These are phyloP conservation scores for Xanthia icteritia DNA, from an alignment of 2,888 invertebrate species.

Conservation along the genomic window DNA sequence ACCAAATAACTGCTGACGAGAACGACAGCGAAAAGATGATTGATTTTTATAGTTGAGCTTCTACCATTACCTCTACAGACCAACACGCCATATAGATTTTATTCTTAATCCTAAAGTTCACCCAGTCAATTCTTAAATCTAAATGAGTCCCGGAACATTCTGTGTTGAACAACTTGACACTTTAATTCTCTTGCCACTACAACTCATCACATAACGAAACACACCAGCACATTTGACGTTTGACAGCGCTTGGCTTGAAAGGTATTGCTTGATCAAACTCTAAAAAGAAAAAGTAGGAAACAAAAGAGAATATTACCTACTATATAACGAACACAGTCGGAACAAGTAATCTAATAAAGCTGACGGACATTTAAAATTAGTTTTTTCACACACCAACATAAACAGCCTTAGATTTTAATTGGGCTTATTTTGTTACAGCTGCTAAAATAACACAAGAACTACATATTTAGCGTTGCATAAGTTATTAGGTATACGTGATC, in stretches of 20 bases:
- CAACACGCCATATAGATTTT: background rate
- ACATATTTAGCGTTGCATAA: conserved; percentile 7
- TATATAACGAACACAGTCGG: background rate
- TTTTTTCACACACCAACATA: conserved; percentile 7
- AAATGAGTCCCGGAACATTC: background rate
- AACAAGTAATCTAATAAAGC: conserved; percentile 1
- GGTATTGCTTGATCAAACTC: background rate
- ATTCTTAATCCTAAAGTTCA: background rate
- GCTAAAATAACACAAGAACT: background rate
- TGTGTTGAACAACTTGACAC: background rate
- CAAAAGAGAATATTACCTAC: background rate
- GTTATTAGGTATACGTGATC: conserved; percentile 18
- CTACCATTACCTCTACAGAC: background rate
- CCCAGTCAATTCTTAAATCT: background rate
- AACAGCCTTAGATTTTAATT: conserved; percentile 11
- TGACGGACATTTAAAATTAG: conserved; percentile 12
- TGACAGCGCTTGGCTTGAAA: background rate
- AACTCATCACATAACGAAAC: background rate
- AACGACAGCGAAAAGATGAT: too few relatives aligned
- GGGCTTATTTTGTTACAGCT: conserved; percentile 2
- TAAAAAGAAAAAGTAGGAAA: background rate
- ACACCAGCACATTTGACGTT: too few relatives aligned
- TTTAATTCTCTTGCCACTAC: background rate
- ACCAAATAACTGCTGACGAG: too few relatives aligned
- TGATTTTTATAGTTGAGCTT: too few relatives aligned